Evolutionary conservation across 2,797 vertebrate genomes (phyloP).

Genomic region (Centropyge bicolor): DNA sequence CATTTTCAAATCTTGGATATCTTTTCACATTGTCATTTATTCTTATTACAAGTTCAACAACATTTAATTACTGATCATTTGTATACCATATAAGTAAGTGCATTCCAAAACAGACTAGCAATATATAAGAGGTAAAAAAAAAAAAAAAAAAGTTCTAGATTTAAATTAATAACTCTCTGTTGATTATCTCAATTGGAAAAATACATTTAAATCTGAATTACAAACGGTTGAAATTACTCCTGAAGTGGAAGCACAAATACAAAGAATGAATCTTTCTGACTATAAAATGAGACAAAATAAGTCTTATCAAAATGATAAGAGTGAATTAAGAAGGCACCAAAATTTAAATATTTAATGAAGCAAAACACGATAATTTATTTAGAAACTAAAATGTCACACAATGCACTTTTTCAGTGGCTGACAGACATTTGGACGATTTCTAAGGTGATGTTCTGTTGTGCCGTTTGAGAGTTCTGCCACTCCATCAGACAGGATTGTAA

Average conservation of each 20-base stretch:
- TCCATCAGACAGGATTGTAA: constrained; percentile 13
- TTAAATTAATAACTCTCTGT: neutral
- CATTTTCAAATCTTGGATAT: no score
- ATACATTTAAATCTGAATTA: constrained; percentile 2
- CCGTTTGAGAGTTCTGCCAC: neutral
- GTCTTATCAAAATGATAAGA: neutral
- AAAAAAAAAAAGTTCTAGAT: neutral
- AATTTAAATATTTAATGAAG: neutral
- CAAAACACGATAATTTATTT: neutral
- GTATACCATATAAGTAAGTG: neutral
- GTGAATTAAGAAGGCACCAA: neutral
- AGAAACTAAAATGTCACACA: neutral
- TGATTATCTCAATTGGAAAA: no score
- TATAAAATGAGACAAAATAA: neutral
- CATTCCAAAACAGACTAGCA: neutral
- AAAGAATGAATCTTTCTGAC: neutral
- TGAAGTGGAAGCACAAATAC: neutral
- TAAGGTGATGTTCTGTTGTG: neutral
- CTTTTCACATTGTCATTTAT: no score
- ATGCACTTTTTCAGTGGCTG: neutral
- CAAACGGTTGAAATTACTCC: neutral
- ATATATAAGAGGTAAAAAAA: neutral
- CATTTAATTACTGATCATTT: no score
- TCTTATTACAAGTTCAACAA: no score
- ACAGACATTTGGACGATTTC: neutral